Conservation (phyloP, 2,797 vertebrate species). For the Phalanger gymnotis region DNA sequence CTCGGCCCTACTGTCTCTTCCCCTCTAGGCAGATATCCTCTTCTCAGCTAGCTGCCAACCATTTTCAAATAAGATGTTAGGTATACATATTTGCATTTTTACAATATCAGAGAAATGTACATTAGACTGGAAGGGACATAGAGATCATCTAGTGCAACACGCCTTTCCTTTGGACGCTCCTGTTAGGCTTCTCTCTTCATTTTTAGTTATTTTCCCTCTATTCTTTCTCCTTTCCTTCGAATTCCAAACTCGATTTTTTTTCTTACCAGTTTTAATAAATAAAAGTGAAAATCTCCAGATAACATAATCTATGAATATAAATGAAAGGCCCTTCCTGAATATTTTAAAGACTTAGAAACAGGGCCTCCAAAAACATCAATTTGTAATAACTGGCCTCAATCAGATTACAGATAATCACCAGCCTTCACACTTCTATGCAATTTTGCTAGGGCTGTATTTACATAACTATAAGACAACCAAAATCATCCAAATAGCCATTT, state of each 20-base stretch:
- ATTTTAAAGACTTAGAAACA: constrained; percentile 66
- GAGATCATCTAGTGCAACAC: neutral
- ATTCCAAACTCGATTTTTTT: constrained; percentile 25
- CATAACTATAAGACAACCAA: constrained; percentile 11
- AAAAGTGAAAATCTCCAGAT: constrained; percentile 59
- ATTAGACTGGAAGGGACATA: constrained; percentile 32
- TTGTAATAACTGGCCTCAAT: constrained; percentile 30
- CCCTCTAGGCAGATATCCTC: neutral
- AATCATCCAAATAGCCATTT: constrained; percentile 2
- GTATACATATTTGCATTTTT: constrained; percentile 6
- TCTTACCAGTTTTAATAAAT: constrained; percentile 56
- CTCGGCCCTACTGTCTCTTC: neutral
- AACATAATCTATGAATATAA: constrained; percentile 54
- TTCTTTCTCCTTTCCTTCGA: constrained; percentile 21
- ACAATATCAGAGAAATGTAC: neutral
- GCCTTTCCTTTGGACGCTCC: neutral
- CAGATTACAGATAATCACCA: neutral
- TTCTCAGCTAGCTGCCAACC: neutral
- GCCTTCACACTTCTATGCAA: constrained; percentile 18
- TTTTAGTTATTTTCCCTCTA: neutral
- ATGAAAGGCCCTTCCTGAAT: constrained; percentile 52
- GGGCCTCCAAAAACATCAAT: constrained; percentile 64
- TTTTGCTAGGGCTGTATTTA: constrained; percentile 4
- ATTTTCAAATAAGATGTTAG: neutral
- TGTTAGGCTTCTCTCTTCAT: constrained; percentile 35